Evolutionary conservation across 2,888 invertebrate genomes (phyloP).

Genomic region (Diloba caeruleocephala): DNA sequence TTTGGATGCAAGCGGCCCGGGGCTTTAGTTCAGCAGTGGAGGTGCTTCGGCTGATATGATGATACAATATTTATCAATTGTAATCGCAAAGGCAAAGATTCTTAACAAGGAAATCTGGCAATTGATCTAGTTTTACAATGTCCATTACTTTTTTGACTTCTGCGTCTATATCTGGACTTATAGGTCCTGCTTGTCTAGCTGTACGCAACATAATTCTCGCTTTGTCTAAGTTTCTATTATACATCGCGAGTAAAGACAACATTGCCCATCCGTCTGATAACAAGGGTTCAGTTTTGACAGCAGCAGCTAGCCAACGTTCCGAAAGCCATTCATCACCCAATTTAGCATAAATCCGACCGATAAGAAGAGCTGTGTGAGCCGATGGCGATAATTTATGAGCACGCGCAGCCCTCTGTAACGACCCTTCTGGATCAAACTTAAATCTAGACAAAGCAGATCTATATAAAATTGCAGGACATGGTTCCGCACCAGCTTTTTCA

Average conservation of each 20-base stretch:
- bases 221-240: slow-evolving; percentile 68
- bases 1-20: no score
- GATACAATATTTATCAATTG: slow-evolving; percentile 4
- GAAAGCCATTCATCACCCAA: slow-evolving; percentile 70
- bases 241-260: slow-evolving; percentile 75
- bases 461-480: slow-evolving; percentile 69
- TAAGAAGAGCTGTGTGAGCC: slow-evolving; percentile 74
- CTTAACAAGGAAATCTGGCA: slow-evolving; percentile 73
- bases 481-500: slow-evolving; percentile 71
- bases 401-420: slow-evolving; percentile 80
- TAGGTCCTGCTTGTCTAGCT: slow-evolving; percentile 74
- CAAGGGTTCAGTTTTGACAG: slow-evolving; percentile 77
- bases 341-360: slow-evolving; percentile 72
- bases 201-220: slow-evolving; percentile 78
- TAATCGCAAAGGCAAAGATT: slow-evolving; percentile 58
- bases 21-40: no score
- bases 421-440: slow-evolving; percentile 59
- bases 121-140: slow-evolving; percentile 62
- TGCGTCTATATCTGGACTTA: slow-evolving; percentile 71
- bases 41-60: no score
- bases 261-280: slow-evolving; percentile 83
- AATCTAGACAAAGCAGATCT: slow-evolving; percentile 71
- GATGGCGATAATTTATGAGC: slow-evolving; percentile 77
- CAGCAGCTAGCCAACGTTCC: slow-evolving; percentile 78
- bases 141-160: slow-evolving; percentile 69